These are phyloP conservation scores for Ceyx erithaca DNA, from an alignment of 2,797 vertebrate species.

Conservation along the genomic window DNA sequence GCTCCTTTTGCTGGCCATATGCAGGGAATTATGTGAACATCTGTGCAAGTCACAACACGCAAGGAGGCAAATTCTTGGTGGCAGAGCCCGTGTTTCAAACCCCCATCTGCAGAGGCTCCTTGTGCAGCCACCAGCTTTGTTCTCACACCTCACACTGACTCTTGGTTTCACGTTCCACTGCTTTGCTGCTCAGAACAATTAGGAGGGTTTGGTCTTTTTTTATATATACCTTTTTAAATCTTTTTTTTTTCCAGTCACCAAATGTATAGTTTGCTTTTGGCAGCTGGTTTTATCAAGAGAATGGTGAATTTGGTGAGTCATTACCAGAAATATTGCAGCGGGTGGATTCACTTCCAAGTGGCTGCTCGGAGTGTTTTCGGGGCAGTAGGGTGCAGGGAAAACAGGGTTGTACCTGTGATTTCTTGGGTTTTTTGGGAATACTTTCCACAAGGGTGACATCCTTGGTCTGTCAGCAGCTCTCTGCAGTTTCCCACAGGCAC, in stretches of 20 bases:
- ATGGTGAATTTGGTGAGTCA: conserved; percentile 40
- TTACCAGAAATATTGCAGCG: conserved; percentile 33
- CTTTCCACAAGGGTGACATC: background rate
- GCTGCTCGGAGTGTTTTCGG: background rate
- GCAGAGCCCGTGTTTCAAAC: conserved; percentile 60
- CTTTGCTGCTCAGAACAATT: background rate
- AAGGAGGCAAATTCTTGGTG: conserved; percentile 59
- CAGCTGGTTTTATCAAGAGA: conserved; percentile 34
- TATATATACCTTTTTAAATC: background rate
- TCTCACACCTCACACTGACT: background rate
- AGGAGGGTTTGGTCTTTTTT: background rate
- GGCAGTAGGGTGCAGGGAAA: conserved; percentile 11
- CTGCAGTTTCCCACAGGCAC: background rate
- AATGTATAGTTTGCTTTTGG: conserved; percentile 22
- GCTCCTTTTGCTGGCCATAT: conserved; percentile 70
- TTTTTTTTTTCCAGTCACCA: background rate
- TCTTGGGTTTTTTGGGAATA: background rate
- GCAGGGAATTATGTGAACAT: conserved; percentile 69
- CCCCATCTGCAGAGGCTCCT: conserved; percentile 39
- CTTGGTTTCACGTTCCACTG: background rate
- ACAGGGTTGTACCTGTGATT: background rate
- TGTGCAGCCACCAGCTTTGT: conserved; percentile 9
- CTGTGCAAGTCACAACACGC: conserved; percentile 63
- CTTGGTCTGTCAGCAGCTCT: background rate
- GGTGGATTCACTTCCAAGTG: conserved; percentile 6